These are phyloP conservation scores for Malurus elegans DNA, from an alignment of 2,113 vertebrate species.

Conservation along the genomic window DNA sequence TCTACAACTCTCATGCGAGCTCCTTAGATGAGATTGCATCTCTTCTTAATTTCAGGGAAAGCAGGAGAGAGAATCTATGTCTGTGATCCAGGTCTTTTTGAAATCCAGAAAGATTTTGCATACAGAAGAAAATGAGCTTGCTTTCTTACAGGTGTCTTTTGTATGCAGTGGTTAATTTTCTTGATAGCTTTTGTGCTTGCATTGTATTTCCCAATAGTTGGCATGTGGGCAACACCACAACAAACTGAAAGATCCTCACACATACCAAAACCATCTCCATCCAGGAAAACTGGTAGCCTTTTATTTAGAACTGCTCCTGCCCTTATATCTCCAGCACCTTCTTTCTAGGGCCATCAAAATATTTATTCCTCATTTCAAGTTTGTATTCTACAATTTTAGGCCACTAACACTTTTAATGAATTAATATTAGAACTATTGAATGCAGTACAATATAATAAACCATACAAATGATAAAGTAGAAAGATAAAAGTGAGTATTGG, in stretches of 20 bases:
- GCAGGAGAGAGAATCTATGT: neutral
- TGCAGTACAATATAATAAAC: neutral
- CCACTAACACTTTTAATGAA: neutral
- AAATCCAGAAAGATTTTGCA: neutral
- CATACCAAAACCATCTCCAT: neutral
- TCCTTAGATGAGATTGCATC: neutral
- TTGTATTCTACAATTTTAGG: neutral
- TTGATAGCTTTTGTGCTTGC: neutral
- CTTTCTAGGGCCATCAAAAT: neutral
- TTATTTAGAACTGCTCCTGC: neutral
- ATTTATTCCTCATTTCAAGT: neutral
- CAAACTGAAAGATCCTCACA: neutral
- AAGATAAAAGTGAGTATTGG: neutral
- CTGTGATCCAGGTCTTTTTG: neutral
- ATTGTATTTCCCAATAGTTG: neutral
- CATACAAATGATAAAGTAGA: neutral
- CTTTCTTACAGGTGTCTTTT: neutral
- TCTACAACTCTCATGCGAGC: neutral
- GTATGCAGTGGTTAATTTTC: neutral
- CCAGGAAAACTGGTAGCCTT: neutral
- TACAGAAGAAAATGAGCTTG: neutral
- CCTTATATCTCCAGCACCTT: neutral
- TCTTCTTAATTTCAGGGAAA: neutral
- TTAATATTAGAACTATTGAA: neutral
- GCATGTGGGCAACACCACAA: neutral